Evolutionary conservation across 2,888 invertebrate species (phyloP), one percentile per base, ranked within the genome.

Genomic region (Rhagonycha fulva): DNA sequence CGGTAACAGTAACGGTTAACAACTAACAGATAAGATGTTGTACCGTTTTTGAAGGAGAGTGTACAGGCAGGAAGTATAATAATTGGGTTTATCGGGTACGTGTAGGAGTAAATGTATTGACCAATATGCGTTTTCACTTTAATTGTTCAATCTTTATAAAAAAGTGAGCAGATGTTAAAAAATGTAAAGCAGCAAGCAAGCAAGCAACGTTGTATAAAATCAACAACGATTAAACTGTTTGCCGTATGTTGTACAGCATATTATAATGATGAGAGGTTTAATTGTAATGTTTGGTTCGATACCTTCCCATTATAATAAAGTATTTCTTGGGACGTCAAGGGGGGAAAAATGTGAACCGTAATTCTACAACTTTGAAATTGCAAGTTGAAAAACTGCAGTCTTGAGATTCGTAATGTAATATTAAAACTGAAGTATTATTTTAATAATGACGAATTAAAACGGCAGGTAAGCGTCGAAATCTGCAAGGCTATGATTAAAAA

Each of bases 391-490:
- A 82, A 83, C 82, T 82, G 81, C 79, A 81, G 81, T 80, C 82
- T 66, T 66, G 63, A 66, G 83, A 84, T 83, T 83, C 82, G 80
- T 86, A 87, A 87, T 88, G 87, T 86, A 87, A 88, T 88, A 88
- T 88, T 88, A 88, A 88, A 88, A 87, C 87, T 87, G 85, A 86
- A 87, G 86, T 84, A 87, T 87, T 87, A 87, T 87, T 87, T 87
- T 87, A 87, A 88, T 88, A 88, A 88, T 88, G 88, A 87, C 88
- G 87, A 88, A 88, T 88, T 87, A 87, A 87, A 87, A 84, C 86
- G 84, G 84, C 84, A 86, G 86, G 85, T 85, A 84, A 85, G 85
- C 84, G 85, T 82, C 82, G 84, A 85, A 84, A 85, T 84, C 84
- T 80, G 82, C 84, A 85, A 84, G 83, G 84, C 83, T 82, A 84